These are phyloP conservation scores for Neoascia interrupta DNA, from an alignment of 2,888 invertebrate species.

Conservation along the genomic window DNA sequence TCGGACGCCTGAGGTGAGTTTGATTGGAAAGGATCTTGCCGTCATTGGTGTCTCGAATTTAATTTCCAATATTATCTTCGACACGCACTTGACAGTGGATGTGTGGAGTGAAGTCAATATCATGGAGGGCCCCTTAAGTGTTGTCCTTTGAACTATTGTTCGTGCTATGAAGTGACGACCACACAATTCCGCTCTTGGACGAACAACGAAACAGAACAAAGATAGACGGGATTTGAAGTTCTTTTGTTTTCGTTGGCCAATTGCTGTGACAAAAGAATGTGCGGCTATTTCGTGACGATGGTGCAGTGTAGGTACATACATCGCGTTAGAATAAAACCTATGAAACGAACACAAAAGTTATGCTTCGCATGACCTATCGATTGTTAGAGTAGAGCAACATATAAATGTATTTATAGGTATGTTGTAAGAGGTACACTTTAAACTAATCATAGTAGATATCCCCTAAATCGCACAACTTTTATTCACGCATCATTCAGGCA, in stretches of 20 bases:
- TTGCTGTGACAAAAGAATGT: conserved; percentile 34
- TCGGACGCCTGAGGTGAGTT: conserved; percentile 41
- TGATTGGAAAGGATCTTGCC: conserved; percentile 34
- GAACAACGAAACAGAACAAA: conserved; percentile 21
- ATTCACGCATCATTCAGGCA: too few species aligned
- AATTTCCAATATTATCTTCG: conserved; percentile 65
- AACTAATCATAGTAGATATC: too few species aligned
- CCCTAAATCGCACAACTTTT: too few species aligned
- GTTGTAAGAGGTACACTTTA: too few species aligned
- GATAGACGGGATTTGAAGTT: conserved; percentile 19
- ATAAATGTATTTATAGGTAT: too few species aligned
- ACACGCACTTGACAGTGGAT: conserved; percentile 54
- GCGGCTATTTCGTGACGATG: too few species aligned
- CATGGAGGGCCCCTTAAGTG: conserved; percentile 57
- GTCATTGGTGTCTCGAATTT: conserved; percentile 46
- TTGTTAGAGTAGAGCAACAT: too few species aligned
- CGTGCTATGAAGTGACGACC: conserved; percentile 27
- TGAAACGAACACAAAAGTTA: too few species aligned
- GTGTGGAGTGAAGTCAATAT: conserved; percentile 47
- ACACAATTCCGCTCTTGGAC: background rate
- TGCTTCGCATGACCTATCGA: too few species aligned
- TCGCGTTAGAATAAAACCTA: too few species aligned
- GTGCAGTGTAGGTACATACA: too few species aligned
- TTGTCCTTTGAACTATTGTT: conserved; percentile 53
- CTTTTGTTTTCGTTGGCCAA: conserved; percentile 57